A percentile compares a stretch with the other conserved stretches of the same genome.
These are phyloP conservation scores for Dicrostonyx torquatus DNA, from an alignment of 2,797 vertebrate species.

Conservation along the genomic window DNA sequence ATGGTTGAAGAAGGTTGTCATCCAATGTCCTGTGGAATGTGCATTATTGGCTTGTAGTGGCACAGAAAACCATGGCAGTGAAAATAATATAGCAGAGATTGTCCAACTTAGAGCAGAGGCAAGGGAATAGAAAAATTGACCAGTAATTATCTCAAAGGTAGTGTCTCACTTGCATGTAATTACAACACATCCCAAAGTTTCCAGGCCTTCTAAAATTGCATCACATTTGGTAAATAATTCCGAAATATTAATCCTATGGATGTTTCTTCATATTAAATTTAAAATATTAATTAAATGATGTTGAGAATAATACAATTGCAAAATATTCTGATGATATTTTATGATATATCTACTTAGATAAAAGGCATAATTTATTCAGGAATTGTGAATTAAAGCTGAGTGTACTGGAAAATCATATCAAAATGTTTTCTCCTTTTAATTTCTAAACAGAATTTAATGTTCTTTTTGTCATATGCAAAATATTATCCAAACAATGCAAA, in stretches of 20 bases:
- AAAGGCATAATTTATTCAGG: neutral
- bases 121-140: neutral
- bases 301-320: neutral
- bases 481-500: too few species aligned
- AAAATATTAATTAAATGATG: neutral
- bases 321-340: fast-evolving
- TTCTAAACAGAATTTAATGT: neutral
- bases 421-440: neutral
- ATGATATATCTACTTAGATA: neutral
- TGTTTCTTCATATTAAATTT: neutral
- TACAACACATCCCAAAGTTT: neutral
- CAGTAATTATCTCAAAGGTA: neutral
- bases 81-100: neutral
- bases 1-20: neutral
- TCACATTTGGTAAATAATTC: neutral
- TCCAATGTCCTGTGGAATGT: neutral
- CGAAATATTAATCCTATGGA: neutral
- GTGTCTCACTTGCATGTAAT: too few species aligned
- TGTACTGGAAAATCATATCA: neutral
- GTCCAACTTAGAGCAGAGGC: neutral
- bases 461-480: too few species aligned
- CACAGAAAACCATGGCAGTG: neutral
- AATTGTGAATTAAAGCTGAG: neutral
- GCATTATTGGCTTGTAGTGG: neutral
- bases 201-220: neutral